Conservation (phyloP, 2,797 vertebrate species). For the Phalloptychus januarius region DNA sequence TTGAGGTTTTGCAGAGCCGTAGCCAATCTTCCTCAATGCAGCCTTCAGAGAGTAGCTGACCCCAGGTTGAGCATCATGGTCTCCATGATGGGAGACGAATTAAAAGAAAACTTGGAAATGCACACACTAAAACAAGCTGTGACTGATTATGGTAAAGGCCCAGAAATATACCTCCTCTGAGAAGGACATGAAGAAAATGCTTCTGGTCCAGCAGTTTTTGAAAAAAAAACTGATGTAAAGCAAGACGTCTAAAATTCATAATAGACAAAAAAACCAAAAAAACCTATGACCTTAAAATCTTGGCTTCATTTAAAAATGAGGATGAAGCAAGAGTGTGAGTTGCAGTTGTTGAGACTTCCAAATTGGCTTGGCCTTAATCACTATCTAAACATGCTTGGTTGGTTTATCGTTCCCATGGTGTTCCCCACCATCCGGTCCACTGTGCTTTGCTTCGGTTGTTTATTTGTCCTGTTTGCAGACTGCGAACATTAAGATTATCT, state of each 20-base stretch:
- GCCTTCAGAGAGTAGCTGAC: slow-evolving; percentile 4
- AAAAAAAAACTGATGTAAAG: neutral
- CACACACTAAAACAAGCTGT: neutral
- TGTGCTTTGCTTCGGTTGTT: neutral
- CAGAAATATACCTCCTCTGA: neutral
- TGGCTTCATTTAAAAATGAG: neutral
- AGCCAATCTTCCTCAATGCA: neutral
- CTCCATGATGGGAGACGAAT: slow-evolving; percentile 11
- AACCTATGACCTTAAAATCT: neutral
- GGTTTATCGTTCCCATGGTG: neutral
- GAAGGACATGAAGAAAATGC: neutral
- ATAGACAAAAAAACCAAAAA: neutral
- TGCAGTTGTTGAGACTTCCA: neutral
- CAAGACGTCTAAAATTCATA: neutral
- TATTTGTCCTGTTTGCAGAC: neutral
- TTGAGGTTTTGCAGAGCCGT: neutral
- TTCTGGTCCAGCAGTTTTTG: neutral
- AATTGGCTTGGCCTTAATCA: neutral
- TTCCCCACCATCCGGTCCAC: neutral
- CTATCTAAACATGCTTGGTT: neutral
- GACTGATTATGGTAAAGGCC: neutral
- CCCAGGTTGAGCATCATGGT: slow-evolving; percentile 7
- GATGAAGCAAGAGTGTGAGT: neutral
- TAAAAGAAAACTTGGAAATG: neutral
- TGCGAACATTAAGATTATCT: neutral